Conservation (phyloP, 2,888 invertebrate species). For the Watsonalla cultraria region DNA sequence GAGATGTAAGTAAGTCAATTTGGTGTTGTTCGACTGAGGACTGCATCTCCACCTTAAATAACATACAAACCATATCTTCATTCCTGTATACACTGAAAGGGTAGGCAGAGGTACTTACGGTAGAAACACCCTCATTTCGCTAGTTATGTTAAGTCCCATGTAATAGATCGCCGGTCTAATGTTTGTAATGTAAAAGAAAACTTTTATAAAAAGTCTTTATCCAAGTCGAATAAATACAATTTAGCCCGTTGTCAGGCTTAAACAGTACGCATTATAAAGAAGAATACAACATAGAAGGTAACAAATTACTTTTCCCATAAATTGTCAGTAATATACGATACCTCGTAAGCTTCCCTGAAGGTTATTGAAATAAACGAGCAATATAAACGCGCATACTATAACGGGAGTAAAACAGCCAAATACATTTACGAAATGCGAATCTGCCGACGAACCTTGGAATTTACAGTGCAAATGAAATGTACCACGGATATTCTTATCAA, state of each 20-base stretch:
- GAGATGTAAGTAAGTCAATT: too few species aligned
- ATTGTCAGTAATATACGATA: slow-evolving; percentile 11
- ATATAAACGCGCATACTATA: slow-evolving; percentile 30
- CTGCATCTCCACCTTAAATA: too few species aligned
- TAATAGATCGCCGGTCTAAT: too few species aligned
- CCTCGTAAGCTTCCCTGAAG: slow-evolving; percentile 21
- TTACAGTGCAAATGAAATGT: too few species aligned
- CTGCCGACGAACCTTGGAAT: background rate
- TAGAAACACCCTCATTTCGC: too few species aligned
- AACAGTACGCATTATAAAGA: background rate
- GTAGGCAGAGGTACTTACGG: too few species aligned
- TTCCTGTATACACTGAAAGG: too few species aligned
- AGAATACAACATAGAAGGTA: background rate
- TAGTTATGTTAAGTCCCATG: too few species aligned
- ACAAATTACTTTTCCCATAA: background rate
- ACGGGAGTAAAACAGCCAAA: slow-evolving; percentile 16
- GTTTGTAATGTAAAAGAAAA: background rate
- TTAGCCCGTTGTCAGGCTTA: background rate
- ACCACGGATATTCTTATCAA: background rate
- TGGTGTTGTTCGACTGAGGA: too few species aligned
- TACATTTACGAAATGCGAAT: background rate
- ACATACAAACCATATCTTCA: too few species aligned
- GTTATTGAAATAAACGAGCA: slow-evolving; percentile 36
- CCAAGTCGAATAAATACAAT: background rate
- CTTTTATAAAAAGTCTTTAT: background rate